These are phyloP conservation scores for Spinibarbus caldwelli DNA, from an alignment of 2,797 vertebrate species.

Conservation along the genomic window DNA sequence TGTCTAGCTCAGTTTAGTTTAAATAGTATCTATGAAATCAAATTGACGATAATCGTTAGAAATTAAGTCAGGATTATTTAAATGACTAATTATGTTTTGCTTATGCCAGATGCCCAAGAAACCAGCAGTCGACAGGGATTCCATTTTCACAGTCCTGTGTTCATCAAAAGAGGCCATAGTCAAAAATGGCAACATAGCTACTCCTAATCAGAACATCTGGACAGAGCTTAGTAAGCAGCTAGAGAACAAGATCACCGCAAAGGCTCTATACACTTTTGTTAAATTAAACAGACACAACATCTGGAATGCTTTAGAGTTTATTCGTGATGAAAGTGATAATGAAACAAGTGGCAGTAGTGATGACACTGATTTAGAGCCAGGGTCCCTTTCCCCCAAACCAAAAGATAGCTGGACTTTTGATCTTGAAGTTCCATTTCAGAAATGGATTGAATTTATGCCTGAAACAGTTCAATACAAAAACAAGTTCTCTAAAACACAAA, in stretches of 20 bases:
- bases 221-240: constrained; percentile 28
- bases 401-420: neutral
- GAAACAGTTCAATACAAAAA: neutral
- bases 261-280: constrained; percentile 49
- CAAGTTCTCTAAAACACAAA: no score
- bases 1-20: no score
- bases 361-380: neutral
- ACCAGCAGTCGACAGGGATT: no score
- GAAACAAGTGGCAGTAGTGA: constrained; percentile 12
- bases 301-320: constrained; percentile 21
- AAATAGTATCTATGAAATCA: no score
- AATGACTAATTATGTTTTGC: no score
- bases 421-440: constrained; percentile 17
- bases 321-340: neutral
- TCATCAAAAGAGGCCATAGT: no score
- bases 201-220: constrained; percentile 27
- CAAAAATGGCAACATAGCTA: no score
- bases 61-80: neutral
- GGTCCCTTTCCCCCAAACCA: neutral
- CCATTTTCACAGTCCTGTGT: no score
- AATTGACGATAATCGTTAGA: no score
- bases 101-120: no score
- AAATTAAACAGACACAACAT: constrained; percentile 49
- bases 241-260: constrained; percentile 29
- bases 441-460: constrained; percentile 6